Percentiles rank a stretch among this genome's conserved stretches.
phyloP scores from a whole-genome alignment of 2,113 vertebrate species.

The Cichladusa arquata region DNA sequence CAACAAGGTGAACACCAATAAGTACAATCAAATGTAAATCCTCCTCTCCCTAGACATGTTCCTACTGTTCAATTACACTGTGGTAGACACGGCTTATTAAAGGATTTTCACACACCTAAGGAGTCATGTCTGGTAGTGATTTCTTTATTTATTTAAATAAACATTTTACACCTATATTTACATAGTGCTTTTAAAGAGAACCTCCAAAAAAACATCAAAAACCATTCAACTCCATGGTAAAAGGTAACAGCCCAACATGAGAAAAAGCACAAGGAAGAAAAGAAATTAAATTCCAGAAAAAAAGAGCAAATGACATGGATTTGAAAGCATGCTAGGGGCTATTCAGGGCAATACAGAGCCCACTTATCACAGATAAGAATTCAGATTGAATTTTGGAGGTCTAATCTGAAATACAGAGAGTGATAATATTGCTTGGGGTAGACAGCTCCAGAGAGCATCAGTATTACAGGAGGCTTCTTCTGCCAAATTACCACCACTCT shows the following conservation, averaged over 20 bases:
- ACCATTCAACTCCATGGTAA: background rate
- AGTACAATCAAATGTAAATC: background rate
- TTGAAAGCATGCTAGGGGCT: background rate
- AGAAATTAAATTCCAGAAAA: background rate
- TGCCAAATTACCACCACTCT: background rate
- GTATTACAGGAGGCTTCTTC: background rate
- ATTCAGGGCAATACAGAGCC: background rate
- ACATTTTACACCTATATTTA: background rate
- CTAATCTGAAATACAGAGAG: background rate
- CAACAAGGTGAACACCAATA: background rate
- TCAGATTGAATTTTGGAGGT: constrained; percentile 7
- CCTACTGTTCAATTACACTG: background rate
- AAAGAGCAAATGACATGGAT: background rate
- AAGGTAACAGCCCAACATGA: background rate
- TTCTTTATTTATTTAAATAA: background rate
- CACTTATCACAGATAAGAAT: background rate
- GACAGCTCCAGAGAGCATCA: background rate
- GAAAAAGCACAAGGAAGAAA: background rate
- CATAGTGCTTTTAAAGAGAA: background rate
- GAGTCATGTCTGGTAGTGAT: background rate
- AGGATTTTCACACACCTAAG: background rate
- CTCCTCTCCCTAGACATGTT: background rate
- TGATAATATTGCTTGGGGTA: background rate
- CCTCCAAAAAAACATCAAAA: background rate
- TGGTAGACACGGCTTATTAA: background rate